Base-by-base conservation (phyloP, 2,113 vertebrate species). In the Sylvietta virens region DNA sequence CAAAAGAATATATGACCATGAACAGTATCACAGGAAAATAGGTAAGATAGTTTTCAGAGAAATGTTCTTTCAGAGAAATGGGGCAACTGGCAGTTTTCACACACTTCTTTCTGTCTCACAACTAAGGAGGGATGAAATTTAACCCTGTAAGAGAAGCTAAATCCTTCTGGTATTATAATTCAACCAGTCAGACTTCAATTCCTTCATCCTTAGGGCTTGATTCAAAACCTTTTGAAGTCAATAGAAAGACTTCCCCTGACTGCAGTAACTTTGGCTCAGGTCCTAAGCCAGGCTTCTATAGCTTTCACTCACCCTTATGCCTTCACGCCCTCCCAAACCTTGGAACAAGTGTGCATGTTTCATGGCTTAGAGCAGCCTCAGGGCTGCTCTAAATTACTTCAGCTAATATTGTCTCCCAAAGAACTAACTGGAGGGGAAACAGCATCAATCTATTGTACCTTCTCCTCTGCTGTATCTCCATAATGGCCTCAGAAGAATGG, bases 151-250 rank as follows among this genome's bases (percentile, higher is more conserved):
- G 71, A 77, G 40, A 83, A 96, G 79, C 22, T 86, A 93, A 93
- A 92, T 90, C 76, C 90, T 93, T 80, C 81, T 91, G 51, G 48
- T 73, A 81, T 95, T 94, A 69, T 92, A 93, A 93, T 88, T 96
- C 81, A 86, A 44, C 58, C 76, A 92, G 85, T 71, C 81, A 95
- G 79, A 83, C 88, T 81, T 82, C 74, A 90, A 74, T 66, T 93
- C 57, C 81, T 83, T 90, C 42, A 0, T 95, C 90, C 85, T 96
- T 64, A 94, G 92, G 87, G 82, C 90, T 95, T 90, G 85, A 93
- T 77, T 93, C 79, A 90, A 96, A 96, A 67, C 51, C 86, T 90
- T 95, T 86, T 96, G 94, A 96, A 94, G 87, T 93, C 76, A 92
- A 88, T 3, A 93, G 64, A 80, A 93, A 91, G 90, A 74, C 48